These are phyloP conservation scores for Anoura caudifer DNA, from an alignment of 2,113 vertebrate genomes.

Conservation along the genomic window DNA sequence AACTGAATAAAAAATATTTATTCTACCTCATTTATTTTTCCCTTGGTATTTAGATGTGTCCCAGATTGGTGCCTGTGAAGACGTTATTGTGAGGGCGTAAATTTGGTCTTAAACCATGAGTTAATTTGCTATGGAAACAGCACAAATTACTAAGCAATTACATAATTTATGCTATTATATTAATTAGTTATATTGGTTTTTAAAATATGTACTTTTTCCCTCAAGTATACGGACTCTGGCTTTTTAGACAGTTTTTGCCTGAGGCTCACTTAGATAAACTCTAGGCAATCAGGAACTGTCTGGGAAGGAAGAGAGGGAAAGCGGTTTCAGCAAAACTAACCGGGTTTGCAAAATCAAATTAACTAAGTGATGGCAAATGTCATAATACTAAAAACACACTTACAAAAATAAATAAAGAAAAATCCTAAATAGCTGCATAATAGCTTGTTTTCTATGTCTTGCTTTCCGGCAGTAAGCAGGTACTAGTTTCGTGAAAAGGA, in stretches of 20 bases:
- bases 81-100: constrained; percentile 20
- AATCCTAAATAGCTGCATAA: neutral
- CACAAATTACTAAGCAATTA: constrained; percentile 27
- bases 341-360: neutral
- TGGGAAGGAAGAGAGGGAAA: neutral
- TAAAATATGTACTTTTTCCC: neutral
- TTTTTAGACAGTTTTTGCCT: neutral
- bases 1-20: constrained; percentile 64
- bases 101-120: constrained; percentile 32
- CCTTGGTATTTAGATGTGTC: constrained; percentile 20
- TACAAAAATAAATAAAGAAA: neutral
- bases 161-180: constrained; percentile 6
- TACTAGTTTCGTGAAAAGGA: neutral
- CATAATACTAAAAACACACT: neutral
- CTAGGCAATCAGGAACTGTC: neutral
- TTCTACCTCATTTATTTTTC: constrained; percentile 57
- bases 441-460: neutral
- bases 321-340: neutral
- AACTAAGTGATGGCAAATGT: neutral
- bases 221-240: neutral
- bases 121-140: constrained; percentile 37
- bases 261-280: neutral
- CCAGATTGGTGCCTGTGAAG: neutral
- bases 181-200: constrained; percentile 26
- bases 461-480: neutral